Evolutionary conservation across 2,113 vertebrate species (phyloP).

Genomic region (Anhinga anhinga): DNA sequence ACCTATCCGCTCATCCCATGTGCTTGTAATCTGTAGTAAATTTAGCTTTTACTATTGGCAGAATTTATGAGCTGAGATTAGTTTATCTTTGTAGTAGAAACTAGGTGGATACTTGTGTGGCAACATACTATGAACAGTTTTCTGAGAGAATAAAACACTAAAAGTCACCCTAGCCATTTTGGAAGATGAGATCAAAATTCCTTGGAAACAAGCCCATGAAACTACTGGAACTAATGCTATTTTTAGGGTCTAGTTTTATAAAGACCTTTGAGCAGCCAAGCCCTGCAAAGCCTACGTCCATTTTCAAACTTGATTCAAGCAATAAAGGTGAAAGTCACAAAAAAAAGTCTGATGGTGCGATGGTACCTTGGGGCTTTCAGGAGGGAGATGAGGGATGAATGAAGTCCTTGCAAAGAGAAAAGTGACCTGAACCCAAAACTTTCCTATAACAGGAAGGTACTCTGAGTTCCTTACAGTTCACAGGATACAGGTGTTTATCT

Average conservation of each 20-base stretch:
- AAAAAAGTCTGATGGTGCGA: neutral
- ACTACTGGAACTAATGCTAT: neutral
- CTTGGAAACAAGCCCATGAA: neutral
- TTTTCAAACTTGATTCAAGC: neutral
- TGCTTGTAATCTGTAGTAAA: neutral
- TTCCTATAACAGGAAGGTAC: neutral
- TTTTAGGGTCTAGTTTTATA: neutral
- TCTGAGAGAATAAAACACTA: neutral
- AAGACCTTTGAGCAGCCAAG: neutral
- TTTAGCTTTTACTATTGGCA: neutral
- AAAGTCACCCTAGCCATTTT: neutral
- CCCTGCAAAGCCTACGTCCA: neutral
- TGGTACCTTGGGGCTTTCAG: neutral
- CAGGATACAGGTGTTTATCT: slow-evolving; percentile 23
- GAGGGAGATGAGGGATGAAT: neutral
- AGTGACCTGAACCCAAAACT: neutral
- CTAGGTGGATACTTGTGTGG: neutral
- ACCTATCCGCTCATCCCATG: neutral
- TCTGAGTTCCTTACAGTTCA: slow-evolving; percentile 3
- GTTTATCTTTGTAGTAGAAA: neutral
- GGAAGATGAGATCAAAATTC: neutral
- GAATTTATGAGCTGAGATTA: neutral
- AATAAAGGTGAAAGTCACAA: neutral
- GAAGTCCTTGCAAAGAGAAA: neutral
- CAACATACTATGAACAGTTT: neutral